phyloP scores from a whole-genome alignment of 2,888 invertebrate genomes.

The Escarpia spicata region DNA sequence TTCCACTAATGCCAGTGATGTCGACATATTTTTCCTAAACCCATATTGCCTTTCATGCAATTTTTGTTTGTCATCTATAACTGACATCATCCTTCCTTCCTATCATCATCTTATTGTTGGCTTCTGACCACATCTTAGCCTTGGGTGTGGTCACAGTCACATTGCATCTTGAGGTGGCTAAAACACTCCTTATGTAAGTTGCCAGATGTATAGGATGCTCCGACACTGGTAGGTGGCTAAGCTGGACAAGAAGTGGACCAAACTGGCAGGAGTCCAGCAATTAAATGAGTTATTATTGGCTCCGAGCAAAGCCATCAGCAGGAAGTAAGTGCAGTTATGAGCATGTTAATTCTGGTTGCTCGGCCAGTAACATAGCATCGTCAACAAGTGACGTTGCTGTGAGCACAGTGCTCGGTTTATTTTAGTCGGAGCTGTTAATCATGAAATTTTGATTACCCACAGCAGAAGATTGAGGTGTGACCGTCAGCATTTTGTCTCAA shows the following conservation, averaged over 20 bases:
- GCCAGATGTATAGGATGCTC: not conserved
- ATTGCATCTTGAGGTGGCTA: not conserved
- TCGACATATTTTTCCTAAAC: no score
- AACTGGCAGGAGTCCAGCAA: not conserved
- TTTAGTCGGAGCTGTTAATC: not conserved
- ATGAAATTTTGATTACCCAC: not conserved
- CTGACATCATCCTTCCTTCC: not conserved
- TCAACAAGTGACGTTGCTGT: not conserved
- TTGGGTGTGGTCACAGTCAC: not conserved
- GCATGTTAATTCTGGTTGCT: not conserved
- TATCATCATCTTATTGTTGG: not conserved
- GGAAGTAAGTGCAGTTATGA: not conserved
- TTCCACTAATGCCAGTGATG: no score
- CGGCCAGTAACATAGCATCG: not conserved
- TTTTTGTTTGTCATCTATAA: no score
- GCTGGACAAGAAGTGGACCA: constrained; percentile 8
- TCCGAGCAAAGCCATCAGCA: not conserved
- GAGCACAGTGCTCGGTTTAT: not conserved
- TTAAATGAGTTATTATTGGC: not conserved
- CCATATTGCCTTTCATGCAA: no score
- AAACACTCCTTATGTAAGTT: not conserved
- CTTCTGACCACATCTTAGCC: not conserved
- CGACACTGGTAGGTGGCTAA: not conserved
- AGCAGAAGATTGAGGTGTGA: not conserved
- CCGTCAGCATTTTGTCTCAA: not conserved